Conservation (phyloP, 2,797 vertebrate species). For the Sarcoramphus papa region DNA sequence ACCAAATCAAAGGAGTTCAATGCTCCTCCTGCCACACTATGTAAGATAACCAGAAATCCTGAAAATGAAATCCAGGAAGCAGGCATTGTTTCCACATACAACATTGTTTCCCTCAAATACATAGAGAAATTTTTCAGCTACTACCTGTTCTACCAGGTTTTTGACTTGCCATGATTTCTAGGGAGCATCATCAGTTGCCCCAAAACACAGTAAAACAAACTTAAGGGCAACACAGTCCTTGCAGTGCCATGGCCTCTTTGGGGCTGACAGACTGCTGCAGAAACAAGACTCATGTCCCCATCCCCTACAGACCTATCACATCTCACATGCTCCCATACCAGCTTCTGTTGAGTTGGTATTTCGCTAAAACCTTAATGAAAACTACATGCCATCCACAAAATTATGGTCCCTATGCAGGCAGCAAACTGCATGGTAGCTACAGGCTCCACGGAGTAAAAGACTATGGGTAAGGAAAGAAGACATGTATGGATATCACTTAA, state of each 20-base stretch:
- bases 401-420: neutral
- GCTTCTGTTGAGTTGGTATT: neutral
- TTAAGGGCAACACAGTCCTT: neutral
- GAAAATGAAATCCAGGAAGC: neutral
- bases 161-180: neutral
- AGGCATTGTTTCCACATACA: neutral
- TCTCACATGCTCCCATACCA: neutral
- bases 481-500: neutral
- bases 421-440: neutral
- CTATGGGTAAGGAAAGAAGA: neutral
- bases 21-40: neutral
- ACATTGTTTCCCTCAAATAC: neutral
- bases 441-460: neutral
- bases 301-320: neutral
- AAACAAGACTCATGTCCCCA: neutral
- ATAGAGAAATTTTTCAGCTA: neutral
- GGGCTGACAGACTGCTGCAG: neutral
- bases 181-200: neutral
- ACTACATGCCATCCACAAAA: neutral
- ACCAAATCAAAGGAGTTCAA: neutral
- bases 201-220: neutral
- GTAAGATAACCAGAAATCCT: neutral
- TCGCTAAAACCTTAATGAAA: neutral
- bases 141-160: neutral
- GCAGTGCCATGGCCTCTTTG: rapidly evolving